Evolutionary conservation across 2,888 invertebrate species (phyloP).

Genomic region (Lepidocyrtinus sp.): DNA sequence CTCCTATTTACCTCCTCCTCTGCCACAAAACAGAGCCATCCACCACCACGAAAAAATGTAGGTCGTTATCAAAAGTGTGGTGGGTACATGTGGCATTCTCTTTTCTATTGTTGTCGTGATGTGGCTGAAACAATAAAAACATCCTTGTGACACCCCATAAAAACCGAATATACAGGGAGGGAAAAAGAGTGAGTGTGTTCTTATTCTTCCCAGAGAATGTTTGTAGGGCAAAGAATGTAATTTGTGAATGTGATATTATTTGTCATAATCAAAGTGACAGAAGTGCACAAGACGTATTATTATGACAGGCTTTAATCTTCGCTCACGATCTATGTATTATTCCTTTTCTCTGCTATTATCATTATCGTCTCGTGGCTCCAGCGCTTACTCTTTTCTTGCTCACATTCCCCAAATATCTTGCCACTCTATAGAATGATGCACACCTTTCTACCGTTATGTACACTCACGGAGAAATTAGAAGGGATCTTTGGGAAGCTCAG

Average conservation of each 20-base stretch:
- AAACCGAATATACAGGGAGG: neutral
- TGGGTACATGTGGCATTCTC: neutral
- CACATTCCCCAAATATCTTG: constrained; percentile 1
- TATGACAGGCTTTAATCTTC: constrained; percentile 49
- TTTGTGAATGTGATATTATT: constrained; percentile 35
- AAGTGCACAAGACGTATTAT: constrained; percentile 54
- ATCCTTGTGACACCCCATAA: constrained; percentile 18
- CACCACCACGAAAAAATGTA: neutral
- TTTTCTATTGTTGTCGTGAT: neutral
- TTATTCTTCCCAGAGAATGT: neutral
- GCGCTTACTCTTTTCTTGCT: too few relatives aligned
- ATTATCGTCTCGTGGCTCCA: neutral
- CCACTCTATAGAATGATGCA: too few relatives aligned
- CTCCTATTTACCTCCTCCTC: constrained; percentile 1
- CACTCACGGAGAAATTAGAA: too few relatives aligned
- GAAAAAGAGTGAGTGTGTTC: neutral
- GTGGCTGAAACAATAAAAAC: constrained; percentile 27
- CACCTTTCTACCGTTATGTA: too few relatives aligned
- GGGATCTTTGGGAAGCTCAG: too few relatives aligned
- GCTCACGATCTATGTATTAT: neutral
- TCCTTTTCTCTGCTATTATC: neutral
- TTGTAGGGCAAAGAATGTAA: constrained; percentile 1
- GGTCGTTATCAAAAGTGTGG: neutral
- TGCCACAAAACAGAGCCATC: neutral
- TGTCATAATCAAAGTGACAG: constrained; percentile 55